Evolutionary conservation across 2,113 vertebrate genomes (phyloP), one percentile per base, ranked within the genome.

Genomic region (Microcebus tavaratra): DNA sequence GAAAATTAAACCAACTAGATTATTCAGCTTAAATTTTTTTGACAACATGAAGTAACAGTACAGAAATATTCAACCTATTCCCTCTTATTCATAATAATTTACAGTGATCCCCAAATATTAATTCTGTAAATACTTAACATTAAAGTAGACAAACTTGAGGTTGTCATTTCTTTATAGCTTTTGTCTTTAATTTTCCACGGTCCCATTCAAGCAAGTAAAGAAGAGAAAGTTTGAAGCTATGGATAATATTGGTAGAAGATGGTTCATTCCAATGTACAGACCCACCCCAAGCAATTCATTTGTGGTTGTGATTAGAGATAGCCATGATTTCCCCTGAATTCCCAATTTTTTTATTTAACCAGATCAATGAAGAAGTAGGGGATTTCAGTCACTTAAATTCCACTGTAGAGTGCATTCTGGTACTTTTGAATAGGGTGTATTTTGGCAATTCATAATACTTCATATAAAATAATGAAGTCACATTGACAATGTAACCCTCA

Each of bases 141-240:
- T 72, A 81, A 93, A 91, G 55, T n/a, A 92, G 63, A 83, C n/a
- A 92, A 53, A 90, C 31, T 8, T 88, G 57, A 95, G 11, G 12
- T 11, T 31, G 57, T 80, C 79, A 34, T 67, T 95, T 91, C 55
- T 91, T 81, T 92, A 39, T 75, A 75, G 75, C 21, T 93, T 76
- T 91, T 7, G 27, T 78, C 88, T 96, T 91, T 90, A 97, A 95
- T 81, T 67, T 81, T 67, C n/a, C 42, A 63, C 9, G 78, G n/a
- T 76, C 81, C 45, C 14, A 72, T 25, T 9, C 53, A 75, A 97
- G 31, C 75, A 85, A 55, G 31, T 57, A 73, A 82, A 50, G 25
- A 82, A 93, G 12, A 90, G 31, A 88, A 68, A 61, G 29, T 84
- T 61, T n/a, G 65, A 75, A 94, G 29, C 57, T 89, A 12, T 89